A percentile compares a stretch with the other conserved stretches of the same genome.
phyloP scores from a whole-genome alignment of 1,140 invertebrate genomes.

The Choristoneura fumiferana region DNA sequence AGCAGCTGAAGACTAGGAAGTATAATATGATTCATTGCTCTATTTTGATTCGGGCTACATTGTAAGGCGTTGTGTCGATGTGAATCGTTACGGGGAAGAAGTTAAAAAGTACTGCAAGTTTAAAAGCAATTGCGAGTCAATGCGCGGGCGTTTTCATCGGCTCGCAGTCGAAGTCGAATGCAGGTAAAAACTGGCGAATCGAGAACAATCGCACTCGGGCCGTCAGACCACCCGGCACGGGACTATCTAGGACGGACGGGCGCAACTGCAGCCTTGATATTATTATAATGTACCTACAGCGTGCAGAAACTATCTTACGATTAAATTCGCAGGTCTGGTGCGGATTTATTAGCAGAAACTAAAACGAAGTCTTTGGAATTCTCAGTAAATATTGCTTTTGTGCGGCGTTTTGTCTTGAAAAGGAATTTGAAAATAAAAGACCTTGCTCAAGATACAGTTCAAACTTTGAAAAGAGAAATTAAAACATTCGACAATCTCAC shows the following conservation, averaged over 20 bases:
- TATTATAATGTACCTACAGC: too few relatives aligned
- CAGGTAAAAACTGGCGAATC: conserved; percentile 42
- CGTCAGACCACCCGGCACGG: conserved; percentile 30
- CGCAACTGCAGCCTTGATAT: neutral
- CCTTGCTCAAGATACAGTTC: conserved; percentile 10
- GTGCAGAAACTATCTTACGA: neutral
- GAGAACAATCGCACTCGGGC: conserved; percentile 31
- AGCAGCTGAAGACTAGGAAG: conserved; percentile 6
- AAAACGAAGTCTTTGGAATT: neutral
- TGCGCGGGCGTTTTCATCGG: conserved; percentile 30
- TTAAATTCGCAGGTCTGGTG: conserved; percentile 6
- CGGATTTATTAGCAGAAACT: neutral
- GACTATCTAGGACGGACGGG: conserved; percentile 30
- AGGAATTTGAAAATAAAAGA: conserved; percentile 20
- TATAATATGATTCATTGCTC: conserved; percentile 31
- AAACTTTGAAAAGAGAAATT: conserved; percentile 43
- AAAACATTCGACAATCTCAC: conserved; percentile 31
- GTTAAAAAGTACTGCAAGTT: conserved; percentile 27
- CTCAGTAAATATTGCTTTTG: too few relatives aligned
- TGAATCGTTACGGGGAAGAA: conserved; percentile 27
- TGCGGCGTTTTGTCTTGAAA: neutral
- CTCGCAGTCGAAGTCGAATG: conserved; percentile 15
- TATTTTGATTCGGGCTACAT: conserved; percentile 34
- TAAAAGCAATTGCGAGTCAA: conserved; percentile 30
- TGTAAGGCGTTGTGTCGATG: conserved; percentile 10